Conservation (phyloP, 2,888 invertebrate genomes). For the Mythimna impura region DNA sequence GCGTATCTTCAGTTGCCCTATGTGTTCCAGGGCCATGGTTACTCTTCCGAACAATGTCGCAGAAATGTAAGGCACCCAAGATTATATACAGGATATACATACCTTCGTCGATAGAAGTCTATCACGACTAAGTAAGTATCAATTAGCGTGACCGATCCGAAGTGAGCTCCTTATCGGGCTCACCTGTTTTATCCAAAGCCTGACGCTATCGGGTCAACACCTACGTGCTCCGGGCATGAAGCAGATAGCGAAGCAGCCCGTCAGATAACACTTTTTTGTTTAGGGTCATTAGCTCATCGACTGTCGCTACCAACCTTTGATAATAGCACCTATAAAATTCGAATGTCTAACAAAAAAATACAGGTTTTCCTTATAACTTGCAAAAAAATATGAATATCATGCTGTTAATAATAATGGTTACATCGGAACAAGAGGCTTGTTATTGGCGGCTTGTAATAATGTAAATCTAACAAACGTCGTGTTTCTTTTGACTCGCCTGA, state of each 20-base stretch:
- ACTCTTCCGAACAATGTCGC: too few relatives aligned
- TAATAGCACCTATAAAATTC: background rate
- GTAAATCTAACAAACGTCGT: constrained; percentile 42
- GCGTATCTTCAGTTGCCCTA: too few relatives aligned
- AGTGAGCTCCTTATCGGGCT: constrained; percentile 29
- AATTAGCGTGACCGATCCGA: constrained; percentile 17
- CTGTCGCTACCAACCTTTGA: constrained; percentile 6
- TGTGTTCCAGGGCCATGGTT: too few relatives aligned
- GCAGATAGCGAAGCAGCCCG: constrained; percentile 31
- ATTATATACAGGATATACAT: background rate
- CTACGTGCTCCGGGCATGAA: constrained; percentile 11
- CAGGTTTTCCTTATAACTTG: background rate
- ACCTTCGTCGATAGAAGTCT: background rate
- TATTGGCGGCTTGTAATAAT: constrained; percentile 44
- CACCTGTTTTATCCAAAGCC: constrained; percentile 45
- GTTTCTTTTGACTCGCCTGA: constrained; percentile 50
- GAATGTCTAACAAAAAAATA: background rate
- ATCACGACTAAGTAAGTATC: constrained; percentile 10
- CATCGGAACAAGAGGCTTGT: constrained; percentile 28
- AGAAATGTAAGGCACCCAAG: background rate
- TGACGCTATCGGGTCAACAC: constrained; percentile 42
- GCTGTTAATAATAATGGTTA: constrained; percentile 10
- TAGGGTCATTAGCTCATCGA: constrained; percentile 18
- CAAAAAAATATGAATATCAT: constrained; percentile 6
- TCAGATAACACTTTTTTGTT: constrained; percentile 36